These are phyloP conservation scores for Accipiter virgatus DNA, from an alignment of 2,113 vertebrate genomes.

Conservation along the genomic window DNA sequence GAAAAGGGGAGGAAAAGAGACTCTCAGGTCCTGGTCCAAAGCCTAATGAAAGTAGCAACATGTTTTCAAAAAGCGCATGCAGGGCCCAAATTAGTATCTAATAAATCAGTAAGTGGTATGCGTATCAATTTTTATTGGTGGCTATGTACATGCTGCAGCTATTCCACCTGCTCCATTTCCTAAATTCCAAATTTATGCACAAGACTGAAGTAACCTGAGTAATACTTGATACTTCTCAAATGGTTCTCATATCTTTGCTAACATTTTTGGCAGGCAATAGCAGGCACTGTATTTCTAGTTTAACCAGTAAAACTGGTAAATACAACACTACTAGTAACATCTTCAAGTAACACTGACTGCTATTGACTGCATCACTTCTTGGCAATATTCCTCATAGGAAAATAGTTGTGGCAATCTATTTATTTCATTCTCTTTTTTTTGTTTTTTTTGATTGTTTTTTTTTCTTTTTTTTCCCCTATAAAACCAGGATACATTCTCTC, in stretches of 20 bases:
- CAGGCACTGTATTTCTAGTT: neutral
- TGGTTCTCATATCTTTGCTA: neutral
- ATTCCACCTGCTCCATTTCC: neutral
- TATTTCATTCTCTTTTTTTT: neutral
- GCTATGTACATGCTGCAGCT: neutral
- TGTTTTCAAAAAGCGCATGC: neutral
- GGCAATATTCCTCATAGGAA: neutral
- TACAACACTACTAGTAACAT: neutral
- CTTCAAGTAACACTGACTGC: neutral
- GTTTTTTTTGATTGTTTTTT: neutral
- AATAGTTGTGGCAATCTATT: neutral
- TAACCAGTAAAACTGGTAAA: neutral
- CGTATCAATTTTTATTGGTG: neutral
- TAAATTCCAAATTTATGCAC: neutral
- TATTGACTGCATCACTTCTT: neutral
- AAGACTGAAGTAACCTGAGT: neutral
- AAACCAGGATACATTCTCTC: slow-evolving; percentile 54
- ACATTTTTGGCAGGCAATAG: neutral
- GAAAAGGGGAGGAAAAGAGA: neutral
- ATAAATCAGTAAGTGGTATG: neutral
- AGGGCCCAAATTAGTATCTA: neutral
- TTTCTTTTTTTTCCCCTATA: neutral
- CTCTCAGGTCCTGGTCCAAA: neutral
- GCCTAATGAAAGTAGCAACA: neutral
- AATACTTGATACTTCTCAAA: neutral